Percentiles rank a stretch among this genome's conserved stretches.
These are phyloP conservation scores for Spisula subtruncata DNA, from an alignment of 2,888 invertebrate species.

Conservation along the genomic window DNA sequence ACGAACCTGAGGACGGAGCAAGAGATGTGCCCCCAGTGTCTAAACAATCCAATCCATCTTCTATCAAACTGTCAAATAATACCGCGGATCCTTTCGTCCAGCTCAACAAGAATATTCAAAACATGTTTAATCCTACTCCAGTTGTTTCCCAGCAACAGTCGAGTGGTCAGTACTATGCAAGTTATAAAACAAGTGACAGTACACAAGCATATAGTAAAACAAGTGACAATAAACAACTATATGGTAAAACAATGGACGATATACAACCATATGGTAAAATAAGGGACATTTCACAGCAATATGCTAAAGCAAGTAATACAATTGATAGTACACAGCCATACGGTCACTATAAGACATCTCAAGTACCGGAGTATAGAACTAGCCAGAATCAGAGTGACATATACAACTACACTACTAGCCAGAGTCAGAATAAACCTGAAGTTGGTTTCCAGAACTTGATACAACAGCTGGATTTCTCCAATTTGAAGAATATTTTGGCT, in stretches of 20 bases:
- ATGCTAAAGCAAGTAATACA: background rate
- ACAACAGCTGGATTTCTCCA: conserved; percentile 66
- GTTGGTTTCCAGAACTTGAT: conserved; percentile 59
- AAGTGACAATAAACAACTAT: background rate
- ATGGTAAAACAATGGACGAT: no score
- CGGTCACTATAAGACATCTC: conserved; percentile 36
- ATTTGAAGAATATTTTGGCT: conserved; percentile 69
- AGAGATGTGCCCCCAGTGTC: background rate
- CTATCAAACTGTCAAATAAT: background rate
- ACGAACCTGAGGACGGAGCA: background rate
- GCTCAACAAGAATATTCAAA: conserved; percentile 37
- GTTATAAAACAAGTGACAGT: conserved; percentile 32
- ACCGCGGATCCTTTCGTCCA: conserved; percentile 33
- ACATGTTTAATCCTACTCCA: conserved; percentile 27
- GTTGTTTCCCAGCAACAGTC: background rate
- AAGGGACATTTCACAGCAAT: no score
- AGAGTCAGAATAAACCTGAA: conserved; percentile 7
- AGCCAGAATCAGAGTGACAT: conserved; percentile 18
- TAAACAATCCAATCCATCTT: background rate
- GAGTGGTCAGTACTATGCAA: conserved; percentile 22
- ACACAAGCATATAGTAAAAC: conserved; percentile 31
- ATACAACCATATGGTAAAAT: no score
- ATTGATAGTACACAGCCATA: background rate
- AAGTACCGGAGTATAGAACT: conserved; percentile 35
- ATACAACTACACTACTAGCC: conserved; percentile 32